phyloP scores from a whole-genome alignment of 2,888 invertebrate species.

The Microctonus aethiopoides region DNA sequence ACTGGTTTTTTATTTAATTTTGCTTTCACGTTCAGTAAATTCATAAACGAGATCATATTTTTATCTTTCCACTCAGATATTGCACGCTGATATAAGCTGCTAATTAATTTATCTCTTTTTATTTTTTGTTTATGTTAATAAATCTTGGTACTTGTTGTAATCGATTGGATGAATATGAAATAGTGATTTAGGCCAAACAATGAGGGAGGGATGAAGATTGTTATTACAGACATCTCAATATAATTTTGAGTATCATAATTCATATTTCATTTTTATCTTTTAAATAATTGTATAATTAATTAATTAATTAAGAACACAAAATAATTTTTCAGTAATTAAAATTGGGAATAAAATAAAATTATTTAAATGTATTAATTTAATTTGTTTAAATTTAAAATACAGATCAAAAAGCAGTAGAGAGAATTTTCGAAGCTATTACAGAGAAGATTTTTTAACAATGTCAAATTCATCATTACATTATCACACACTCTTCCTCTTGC shows the following conservation, averaged over 20 bases:
- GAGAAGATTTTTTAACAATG: background rate
- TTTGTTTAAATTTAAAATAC: background rate
- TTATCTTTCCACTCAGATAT: background rate
- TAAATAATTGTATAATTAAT: background rate
- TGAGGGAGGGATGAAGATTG: slow-evolving; percentile 12
- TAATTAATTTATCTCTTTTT: background rate
- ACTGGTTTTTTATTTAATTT: too few relatives aligned
- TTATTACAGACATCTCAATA: slow-evolving; percentile 12
- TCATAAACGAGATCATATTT: background rate
- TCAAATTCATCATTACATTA: background rate
- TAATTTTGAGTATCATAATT: background rate
- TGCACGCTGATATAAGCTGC: background rate
- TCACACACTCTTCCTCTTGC: background rate
- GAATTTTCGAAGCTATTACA: background rate
- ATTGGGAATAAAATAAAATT: background rate
- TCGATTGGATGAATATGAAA: background rate
- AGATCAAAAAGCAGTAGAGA: background rate
- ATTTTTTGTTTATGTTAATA: slow-evolving; percentile 18
- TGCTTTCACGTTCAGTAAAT: background rate
- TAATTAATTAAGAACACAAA: slow-evolving; percentile 18
- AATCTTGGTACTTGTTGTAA: slow-evolving; percentile 2
- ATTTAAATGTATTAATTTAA: background rate
- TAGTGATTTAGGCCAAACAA: slow-evolving; percentile 35
- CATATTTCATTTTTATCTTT: background rate
- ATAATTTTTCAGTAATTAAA: background rate